Evolutionary conservation across 2,797 vertebrate species (phyloP).

Genomic region (Pelobates cultripes): DNA sequence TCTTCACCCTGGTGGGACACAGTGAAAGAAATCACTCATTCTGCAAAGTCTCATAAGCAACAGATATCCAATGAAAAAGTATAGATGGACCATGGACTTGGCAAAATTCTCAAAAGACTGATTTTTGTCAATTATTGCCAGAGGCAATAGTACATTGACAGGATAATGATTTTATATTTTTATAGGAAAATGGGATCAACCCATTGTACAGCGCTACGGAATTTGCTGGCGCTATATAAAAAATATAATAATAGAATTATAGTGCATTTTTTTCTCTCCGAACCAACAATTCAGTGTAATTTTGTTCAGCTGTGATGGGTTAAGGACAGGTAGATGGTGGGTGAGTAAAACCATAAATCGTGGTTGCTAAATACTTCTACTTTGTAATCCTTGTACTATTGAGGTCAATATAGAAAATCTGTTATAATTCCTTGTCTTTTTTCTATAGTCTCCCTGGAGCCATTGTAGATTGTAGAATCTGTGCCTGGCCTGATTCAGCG

Average conservation of each 20-base stretch:
- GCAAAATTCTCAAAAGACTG: background rate
- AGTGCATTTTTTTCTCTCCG: background rate
- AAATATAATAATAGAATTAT: too few relatives aligned
- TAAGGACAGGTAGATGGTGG: background rate
- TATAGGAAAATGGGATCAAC: background rate
- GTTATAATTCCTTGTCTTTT: constrained; percentile 9
- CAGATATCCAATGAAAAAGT: background rate
- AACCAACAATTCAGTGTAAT: background rate
- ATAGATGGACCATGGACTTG: background rate
- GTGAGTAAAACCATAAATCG: background rate
- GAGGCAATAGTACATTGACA: background rate
- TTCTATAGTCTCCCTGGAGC: constrained; percentile 12
- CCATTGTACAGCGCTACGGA: too few relatives aligned
- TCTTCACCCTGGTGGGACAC: background rate
- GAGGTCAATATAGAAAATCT: constrained; percentile 8
- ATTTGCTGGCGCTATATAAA: too few relatives aligned
- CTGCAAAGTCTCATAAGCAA: background rate
- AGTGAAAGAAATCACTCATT: background rate
- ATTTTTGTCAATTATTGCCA: background rate
- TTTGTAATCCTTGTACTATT: background rate
- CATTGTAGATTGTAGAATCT: constrained; percentile 19
- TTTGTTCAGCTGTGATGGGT: background rate
- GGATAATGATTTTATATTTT: background rate
- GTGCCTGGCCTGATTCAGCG: background rate
- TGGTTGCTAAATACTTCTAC: background rate